phyloP scores from a whole-genome alignment of 2,888 invertebrate genomes.

The Alcis repandata region DNA sequence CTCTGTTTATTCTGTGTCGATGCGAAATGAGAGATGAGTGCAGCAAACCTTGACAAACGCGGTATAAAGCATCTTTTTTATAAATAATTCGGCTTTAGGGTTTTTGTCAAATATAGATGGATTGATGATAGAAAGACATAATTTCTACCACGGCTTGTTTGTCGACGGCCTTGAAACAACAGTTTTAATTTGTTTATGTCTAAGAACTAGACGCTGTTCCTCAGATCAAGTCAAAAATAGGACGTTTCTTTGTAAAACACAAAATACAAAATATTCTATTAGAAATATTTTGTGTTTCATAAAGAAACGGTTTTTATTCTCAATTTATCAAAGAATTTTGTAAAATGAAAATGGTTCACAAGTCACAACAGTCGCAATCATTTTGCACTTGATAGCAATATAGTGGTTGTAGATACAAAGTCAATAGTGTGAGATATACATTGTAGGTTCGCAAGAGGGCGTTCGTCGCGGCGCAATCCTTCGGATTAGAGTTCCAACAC shows the following conservation, averaged over 20 bases:
- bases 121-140: too few relatives aligned
- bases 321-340: neutral
- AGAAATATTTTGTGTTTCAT: too few relatives aligned
- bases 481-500: conserved; percentile 80
- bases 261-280: too few relatives aligned
- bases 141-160: neutral
- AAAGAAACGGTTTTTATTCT: neutral
- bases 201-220: neutral
- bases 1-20: conserved; percentile 78
- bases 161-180: neutral
- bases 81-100: too few relatives aligned
- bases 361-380: conserved; percentile 15
- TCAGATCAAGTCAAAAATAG: neutral
- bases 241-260: too few relatives aligned
- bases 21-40: conserved; percentile 82
- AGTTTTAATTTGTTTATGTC: neutral
- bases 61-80: conserved; percentile 44
- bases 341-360: neutral
- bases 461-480: conserved; percentile 69
- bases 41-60: conserved; percentile 72
- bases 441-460: conserved; percentile 53
- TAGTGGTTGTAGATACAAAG: conserved; percentile 53
- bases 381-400: conserved; percentile 18
- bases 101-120: too few relatives aligned
- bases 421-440: conserved; percentile 69